Percentiles rank a stretch among this genome's conserved stretches.
These are phyloP conservation scores for Drosophila histrio DNA, from an alignment of 2,888 invertebrate species.

Conservation along the genomic window DNA sequence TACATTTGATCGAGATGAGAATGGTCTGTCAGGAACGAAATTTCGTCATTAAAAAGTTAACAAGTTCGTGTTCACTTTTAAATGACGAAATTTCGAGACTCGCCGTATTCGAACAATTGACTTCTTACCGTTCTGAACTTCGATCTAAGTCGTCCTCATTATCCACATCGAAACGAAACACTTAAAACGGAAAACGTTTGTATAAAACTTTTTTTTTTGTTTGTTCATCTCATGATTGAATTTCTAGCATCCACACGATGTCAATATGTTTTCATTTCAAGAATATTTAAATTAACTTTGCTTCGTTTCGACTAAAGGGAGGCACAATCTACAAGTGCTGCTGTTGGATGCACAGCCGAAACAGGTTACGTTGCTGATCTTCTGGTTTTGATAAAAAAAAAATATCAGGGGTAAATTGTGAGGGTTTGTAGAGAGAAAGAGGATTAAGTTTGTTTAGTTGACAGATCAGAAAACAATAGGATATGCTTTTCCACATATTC, in stretches of 20 bases:
- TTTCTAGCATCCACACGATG: background rate
- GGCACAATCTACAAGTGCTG: background rate
- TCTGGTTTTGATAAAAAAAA: background rate
- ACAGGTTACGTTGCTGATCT: background rate
- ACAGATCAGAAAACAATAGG: no score
- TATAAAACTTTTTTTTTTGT: conserved; percentile 4
- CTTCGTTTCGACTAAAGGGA: background rate
- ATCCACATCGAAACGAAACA: background rate
- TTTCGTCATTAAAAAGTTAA: no score
- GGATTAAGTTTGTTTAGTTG: background rate
- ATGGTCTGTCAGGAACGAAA: background rate
- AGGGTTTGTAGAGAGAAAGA: background rate
- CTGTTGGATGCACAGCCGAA: background rate
- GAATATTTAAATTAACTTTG: background rate
- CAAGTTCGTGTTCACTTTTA: no score
- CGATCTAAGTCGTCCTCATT: background rate
- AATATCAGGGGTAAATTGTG: background rate
- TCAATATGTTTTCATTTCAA: background rate
- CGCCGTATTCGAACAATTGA: no score
- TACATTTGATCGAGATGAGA: background rate
- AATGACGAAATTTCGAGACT: no score
- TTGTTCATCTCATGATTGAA: background rate
- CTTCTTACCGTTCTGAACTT: no score
- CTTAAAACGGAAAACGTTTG: background rate
- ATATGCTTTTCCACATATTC: background rate